Evolutionary conservation across 2,888 invertebrate species (phyloP), one percentile per base, ranked within the genome.

Genomic region (Idaea aversata): DNA sequence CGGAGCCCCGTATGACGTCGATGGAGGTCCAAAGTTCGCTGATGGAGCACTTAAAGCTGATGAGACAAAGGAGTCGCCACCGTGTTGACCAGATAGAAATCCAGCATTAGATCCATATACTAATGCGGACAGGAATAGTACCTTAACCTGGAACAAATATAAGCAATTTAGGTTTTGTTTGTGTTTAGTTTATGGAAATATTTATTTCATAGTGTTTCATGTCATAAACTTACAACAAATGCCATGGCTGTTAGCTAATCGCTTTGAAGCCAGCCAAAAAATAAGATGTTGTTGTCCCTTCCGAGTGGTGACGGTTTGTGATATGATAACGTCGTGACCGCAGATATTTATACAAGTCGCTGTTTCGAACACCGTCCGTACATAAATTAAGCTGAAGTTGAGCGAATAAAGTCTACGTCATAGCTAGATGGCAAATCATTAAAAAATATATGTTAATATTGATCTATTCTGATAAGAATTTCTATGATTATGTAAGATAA

Each of bases 171-270:
- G 16, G 34, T 64, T 66, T 61, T 36, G 57, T 61, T 57, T 2
- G 13, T 5, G 10, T 47, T 47, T 15, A 57, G 6, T 13, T 15
- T 34, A 34, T 57, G 62, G 57, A 61, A 69, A 36, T 63, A 57
- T 15, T 57, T 58, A 59, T 34, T 35, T 61, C 69, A 65, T 68
- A 34, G 62, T 58, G 38, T 72, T 64, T 72, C 66, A 69, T 73
- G 61, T 68, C 63, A 73, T 76, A 47, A 76, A 93, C 93, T 93
- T 89, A 93, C 93, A 87, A 90, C 80, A 84, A 89, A 91, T 80
- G 90, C 89, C 92, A 93, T 93, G 92, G 92, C 93, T 92, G 76
- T 84, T 91, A 93, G 93, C 93, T 93, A 93, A 91, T 76, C 93
- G 93, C 92, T 85, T 80, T 75, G 68, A 91, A 90, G 92, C 92